Conservation (phyloP, 2,888 invertebrate species). For the Mystacides longicornis region DNA sequence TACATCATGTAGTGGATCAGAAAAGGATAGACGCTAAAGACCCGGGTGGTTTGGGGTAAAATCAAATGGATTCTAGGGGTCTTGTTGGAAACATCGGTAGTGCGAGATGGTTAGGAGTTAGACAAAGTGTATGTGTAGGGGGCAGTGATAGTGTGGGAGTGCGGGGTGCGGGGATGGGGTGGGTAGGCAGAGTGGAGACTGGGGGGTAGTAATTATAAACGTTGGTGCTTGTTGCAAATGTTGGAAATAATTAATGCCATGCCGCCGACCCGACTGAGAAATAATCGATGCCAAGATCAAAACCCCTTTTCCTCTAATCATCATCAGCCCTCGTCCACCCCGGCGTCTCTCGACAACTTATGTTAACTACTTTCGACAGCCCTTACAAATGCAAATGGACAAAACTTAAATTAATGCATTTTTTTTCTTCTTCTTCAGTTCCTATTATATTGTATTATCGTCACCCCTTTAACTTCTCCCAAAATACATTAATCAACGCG, state of each 20-base stretch:
- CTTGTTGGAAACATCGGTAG: slow-evolving; percentile 3
- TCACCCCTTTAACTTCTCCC: not conserved
- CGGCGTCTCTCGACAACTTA: not conserved
- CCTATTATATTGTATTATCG: not conserved
- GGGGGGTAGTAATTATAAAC: slow-evolving; percentile 26
- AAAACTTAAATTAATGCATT: slow-evolving; percentile 17
- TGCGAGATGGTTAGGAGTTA: slow-evolving; percentile 9
- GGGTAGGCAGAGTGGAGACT: slow-evolving; percentile 4
- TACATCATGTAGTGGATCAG: not conserved
- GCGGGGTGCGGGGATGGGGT: not conserved
- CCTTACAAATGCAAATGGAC: slow-evolving; percentile 19
- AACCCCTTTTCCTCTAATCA: slow-evolving; percentile 9
- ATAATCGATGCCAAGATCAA: slow-evolving; percentile 27
- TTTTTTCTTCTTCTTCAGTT: slow-evolving; percentile 1
- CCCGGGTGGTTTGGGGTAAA: slow-evolving; percentile 15
- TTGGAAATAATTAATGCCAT: slow-evolving; percentile 27
- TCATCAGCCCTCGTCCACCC: slow-evolving; percentile 7
- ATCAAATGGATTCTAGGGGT: slow-evolving; percentile 13
- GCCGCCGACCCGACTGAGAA: slow-evolving; percentile 24
- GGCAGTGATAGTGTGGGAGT: slow-evolving; percentile 4
- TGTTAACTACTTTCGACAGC: slow-evolving; percentile 18
- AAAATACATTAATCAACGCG: not conserved
- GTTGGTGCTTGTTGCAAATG: slow-evolving; percentile 27
- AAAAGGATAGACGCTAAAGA: slow-evolving; percentile 10
- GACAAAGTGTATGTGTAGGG: not conserved